phyloP scores from a whole-genome alignment of 2,113 vertebrate genomes.

The Globicephala melas region DNA sequence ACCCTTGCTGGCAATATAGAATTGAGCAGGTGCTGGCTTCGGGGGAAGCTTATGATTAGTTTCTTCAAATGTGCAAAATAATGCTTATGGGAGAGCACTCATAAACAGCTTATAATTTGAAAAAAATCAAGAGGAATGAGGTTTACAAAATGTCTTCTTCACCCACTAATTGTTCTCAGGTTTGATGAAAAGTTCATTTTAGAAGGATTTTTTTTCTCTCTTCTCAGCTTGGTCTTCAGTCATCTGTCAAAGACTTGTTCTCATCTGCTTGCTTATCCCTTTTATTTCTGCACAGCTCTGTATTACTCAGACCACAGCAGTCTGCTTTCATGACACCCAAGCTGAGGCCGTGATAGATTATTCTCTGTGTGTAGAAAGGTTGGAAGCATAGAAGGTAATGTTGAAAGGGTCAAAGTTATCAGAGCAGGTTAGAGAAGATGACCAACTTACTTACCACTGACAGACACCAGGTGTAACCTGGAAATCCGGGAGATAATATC shows the following conservation, averaged over 20 bases:
- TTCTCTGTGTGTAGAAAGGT: neutral
- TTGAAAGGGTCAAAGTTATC: neutral
- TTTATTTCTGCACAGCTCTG: neutral
- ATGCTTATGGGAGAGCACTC: neutral
- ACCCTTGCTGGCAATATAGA: neutral
- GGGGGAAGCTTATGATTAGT: neutral
- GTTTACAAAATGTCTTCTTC: neutral
- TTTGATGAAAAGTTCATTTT: neutral
- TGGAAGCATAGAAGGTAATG: neutral
- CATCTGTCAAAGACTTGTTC: neutral
- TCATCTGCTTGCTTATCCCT: neutral
- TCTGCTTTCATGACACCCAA: neutral
- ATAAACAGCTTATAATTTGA: neutral
- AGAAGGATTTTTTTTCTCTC: neutral
- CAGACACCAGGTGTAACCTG: neutral
- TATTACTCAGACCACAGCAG: neutral
- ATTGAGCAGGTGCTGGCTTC: neutral
- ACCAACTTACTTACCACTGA: neutral
- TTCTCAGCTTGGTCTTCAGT: neutral
- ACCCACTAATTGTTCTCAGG: neutral
- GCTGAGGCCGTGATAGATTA: neutral
- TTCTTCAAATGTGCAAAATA: conserved; percentile 40
- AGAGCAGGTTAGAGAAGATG: neutral
- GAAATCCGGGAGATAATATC: neutral
- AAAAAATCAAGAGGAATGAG: neutral